These are phyloP conservation scores for Drosophila prostipennis DNA, from an alignment of 2,888 invertebrate genomes.

Conservation along the genomic window DNA sequence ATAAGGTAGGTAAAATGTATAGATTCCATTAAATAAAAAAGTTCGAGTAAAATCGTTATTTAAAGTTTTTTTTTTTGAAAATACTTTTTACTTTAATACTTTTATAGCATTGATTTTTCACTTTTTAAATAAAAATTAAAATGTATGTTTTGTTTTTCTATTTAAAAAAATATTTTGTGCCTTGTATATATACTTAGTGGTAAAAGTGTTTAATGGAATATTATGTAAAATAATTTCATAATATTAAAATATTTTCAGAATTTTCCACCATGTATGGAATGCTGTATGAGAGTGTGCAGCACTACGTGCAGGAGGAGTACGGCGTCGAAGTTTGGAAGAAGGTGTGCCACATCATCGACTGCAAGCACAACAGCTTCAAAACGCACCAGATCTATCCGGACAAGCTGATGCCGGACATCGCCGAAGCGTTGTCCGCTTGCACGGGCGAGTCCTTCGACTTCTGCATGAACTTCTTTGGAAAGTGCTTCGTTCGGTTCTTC, in stretches of 20 bases:
- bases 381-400: conserved; percentile 94
- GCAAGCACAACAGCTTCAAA: conserved; percentile 90
- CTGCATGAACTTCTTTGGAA: conserved; percentile 94
- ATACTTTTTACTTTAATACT: no score
- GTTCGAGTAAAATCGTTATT: no score
- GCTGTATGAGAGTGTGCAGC: conserved; percentile 92
- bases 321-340: conserved; percentile 92
- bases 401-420: conserved; percentile 91
- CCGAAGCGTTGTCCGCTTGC: conserved; percentile 88
- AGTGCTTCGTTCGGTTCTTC: conserved; percentile 95
- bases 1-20: not conserved
- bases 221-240: not conserved
- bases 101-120: no score
- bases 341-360: conserved; percentile 89
- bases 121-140: no score
- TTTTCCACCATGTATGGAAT: conserved; percentile 90
- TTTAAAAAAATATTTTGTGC: no score
- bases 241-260: not conserved
- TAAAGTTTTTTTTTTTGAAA: no score
- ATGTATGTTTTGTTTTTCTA: no score
- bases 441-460: conserved; percentile 88
- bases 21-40: no score
- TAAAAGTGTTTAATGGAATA: not conserved
- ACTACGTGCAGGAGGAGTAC: conserved; percentile 92
- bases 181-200: no score